Evolutionary conservation across 2,888 invertebrate genomes (phyloP), one percentile per base, ranked within the genome.

Genomic region (Macropis europaea): DNA sequence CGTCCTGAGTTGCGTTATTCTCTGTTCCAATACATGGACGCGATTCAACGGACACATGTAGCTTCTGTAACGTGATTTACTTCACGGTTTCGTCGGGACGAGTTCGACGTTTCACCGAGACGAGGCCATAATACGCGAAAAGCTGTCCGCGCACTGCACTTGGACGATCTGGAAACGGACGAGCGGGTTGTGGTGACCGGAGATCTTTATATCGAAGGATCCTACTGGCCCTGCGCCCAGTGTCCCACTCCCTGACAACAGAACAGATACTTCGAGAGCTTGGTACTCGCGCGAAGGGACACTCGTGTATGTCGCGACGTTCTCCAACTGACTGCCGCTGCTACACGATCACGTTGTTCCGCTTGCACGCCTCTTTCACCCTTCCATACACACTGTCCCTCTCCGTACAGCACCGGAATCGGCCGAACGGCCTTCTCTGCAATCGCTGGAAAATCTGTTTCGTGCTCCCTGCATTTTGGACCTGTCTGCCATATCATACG

Each of bases 101-200:
- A 13, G 48, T 24, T 30, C 36, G 36, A 19, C 54, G 50, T 38
- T 6, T 36, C 42, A 34, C 24, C 13, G 17, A n/a, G 11, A 19
- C 32, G 42, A 24, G 38, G 22, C 59, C 61, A 47, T 62, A 54
- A 34, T 47, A 50, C 64, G 50, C 32, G 19, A 28, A 24, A 22
- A 60, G 26, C 28, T 11, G n/a, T 76, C 66, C 82, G 76, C 73
- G 66, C 76, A 84, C 85, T 86, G 85, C 86, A 86, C 86, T 83
- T 78, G 83, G 79, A 73, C 75, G 80, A 77, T n/a, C 79, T 81
- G 82, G 82, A 79, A 82, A 74, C 80, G 80, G 76, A 77, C 76
- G 69, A 81, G 69, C 77, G 70, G 66, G 48, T 28, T 38, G 50
- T 62, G 54, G 70, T 71, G 64, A 82, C 76, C 76, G 76, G 57